Conservation (phyloP, 2,797 vertebrate species). For the Cottoperca gobio region DNA sequence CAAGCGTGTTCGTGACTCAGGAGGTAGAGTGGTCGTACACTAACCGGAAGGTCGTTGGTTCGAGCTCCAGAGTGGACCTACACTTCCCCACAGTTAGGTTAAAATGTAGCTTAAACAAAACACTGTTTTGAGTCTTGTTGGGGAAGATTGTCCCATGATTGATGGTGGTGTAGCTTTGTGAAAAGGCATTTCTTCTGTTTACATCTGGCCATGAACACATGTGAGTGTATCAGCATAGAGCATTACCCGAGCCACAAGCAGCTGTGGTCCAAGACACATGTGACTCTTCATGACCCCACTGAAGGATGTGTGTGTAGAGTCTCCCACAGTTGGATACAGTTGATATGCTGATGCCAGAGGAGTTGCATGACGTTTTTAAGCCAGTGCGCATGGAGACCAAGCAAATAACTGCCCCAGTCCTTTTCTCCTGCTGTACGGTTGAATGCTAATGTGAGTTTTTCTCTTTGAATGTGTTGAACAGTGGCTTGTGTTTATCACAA, state of each 20-base stretch:
- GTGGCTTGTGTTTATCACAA: too few relatives aligned
- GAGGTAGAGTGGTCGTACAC: too few relatives aligned
- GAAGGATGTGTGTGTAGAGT: neutral
- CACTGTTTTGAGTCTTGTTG: neutral
- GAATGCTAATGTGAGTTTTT: neutral
- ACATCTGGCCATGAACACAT: neutral
- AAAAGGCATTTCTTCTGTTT: constrained; percentile 4
- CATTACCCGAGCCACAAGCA: neutral
- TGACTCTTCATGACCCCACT: too few relatives aligned
- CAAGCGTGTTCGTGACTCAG: neutral
- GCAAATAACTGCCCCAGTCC: neutral
- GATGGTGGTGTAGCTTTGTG: neutral
- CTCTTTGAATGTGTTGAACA: neutral
- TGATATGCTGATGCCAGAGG: neutral
- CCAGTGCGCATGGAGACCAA: too few relatives aligned
- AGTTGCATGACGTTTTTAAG: neutral
- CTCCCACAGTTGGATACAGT: neutral
- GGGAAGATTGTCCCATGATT: neutral
- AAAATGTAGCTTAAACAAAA: neutral
- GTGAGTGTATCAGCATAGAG: neutral
- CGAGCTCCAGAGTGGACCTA: neutral
- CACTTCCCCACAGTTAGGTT: neutral
- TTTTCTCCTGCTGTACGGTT: neutral
- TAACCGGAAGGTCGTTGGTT: too few relatives aligned
- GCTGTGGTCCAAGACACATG: constrained; percentile 10